Percentiles rank a stretch among this genome's conserved stretches.
Evolutionary conservation across 2,888 invertebrate genomes (phyloP).

Genomic region (Epiperipatus broadwayi): DNA sequence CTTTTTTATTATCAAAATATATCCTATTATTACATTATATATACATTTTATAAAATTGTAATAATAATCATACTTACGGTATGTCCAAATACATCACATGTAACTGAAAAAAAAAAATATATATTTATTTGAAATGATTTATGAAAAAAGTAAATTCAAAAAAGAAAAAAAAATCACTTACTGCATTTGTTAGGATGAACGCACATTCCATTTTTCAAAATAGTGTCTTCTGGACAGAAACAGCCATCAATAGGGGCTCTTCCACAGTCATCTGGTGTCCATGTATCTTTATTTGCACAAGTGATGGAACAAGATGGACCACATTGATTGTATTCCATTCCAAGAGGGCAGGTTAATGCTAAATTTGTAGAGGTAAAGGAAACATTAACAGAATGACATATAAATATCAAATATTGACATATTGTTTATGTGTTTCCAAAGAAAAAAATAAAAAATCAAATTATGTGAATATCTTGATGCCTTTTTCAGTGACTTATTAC

Average conservation of each 20-base stretch:
- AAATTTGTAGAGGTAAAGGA: no score
- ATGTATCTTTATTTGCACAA: no score
- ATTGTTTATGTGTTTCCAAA: no score
- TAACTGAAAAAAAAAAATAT: slow-evolving; percentile 24
- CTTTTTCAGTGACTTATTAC: no score
- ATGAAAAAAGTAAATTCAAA: neutral
- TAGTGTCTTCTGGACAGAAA: slow-evolving; percentile 56
- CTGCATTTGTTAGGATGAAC: slow-evolving; percentile 41
- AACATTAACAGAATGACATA: no score
- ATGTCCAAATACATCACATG: slow-evolving; percentile 54
- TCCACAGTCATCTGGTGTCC: slow-evolving; percentile 22
- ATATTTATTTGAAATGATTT: no score
- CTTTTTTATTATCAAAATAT: no score
- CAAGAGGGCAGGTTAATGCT: slow-evolving; percentile 40
- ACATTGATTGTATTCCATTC: slow-evolving; percentile 36
- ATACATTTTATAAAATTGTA: no score
- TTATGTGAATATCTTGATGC: no score
- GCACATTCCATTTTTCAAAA: slow-evolving; percentile 50
- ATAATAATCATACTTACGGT: slow-evolving; percentile 16
- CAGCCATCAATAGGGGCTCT: slow-evolving; percentile 48
- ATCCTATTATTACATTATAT: no score
- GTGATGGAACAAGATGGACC: slow-evolving; percentile 42
- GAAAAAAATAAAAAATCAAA: no score
- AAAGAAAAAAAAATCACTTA: slow-evolving; percentile 6
- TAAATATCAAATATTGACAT: no score